Base-by-base conservation (phyloP, 2,797 vertebrate genomes). In the Gallinago nigripennis region DNA sequence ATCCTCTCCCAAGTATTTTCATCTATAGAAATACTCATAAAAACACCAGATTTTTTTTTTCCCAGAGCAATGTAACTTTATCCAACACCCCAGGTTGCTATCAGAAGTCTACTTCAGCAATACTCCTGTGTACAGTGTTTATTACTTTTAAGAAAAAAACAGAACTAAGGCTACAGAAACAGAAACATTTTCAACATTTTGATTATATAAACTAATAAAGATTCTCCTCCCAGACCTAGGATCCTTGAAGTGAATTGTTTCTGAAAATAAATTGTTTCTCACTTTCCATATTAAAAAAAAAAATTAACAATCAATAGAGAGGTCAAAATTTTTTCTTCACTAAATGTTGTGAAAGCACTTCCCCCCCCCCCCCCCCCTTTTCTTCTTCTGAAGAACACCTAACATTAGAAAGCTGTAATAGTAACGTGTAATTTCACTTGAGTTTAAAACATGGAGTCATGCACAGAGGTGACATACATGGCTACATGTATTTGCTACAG, bases 201-300 rank as follows among this genome's bases (percentile, higher is more conserved):
- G 87, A 88, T 95, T 88, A 63, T 77, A 95, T 82, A 86, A 92
- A 90, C 89, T 94, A 90, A 95, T 93, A 96, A 95, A 93, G 83
- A 81, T 88, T 96, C 91, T 89, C n/a, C 72, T 93, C 27, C 30
- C n/a, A 92, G 79, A 92, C 57, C 21, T 46, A 81, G n/a, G 11
- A 88, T 86, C 27, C 71, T 78, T 68, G 51, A 75, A 95, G 83
- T 87, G 79, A 95, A 90, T 88, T 89, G 37, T 83, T 93, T 86
- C 71, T 82, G 69, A 93, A 95, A 96, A 91, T 78, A 92, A 94
- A 75, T 82, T 70, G 33, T 84, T 95, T 95, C 61, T 75, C 65
- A 75, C 41, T 88, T 94, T 93, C 61, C 84, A 78, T 68, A 87
- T 91, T 80, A 85, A 86, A 90, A 92, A 92, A 66, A 58, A 39